These are phyloP conservation scores for Drosophila picticornis DNA, from an alignment of 2,888 invertebrate species.

Conservation along the genomic window DNA sequence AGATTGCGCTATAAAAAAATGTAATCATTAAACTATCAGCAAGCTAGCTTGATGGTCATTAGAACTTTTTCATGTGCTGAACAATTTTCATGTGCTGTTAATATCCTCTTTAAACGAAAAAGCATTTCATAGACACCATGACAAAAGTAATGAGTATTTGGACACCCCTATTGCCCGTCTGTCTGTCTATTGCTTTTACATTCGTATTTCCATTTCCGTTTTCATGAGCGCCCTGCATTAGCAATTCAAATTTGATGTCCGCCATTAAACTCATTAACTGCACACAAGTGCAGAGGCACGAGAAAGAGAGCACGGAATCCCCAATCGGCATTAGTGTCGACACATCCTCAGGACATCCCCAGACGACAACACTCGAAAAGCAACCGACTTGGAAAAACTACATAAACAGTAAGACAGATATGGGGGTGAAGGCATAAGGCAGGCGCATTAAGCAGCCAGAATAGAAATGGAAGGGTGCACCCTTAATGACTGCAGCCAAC, in stretches of 20 bases:
- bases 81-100: conserved; percentile 44
- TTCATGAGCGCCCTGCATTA: conserved; percentile 67
- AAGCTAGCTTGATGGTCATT: conserved; percentile 26
- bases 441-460: conserved; percentile 31
- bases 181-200: conserved; percentile 47
- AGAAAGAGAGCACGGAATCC: not conserved
- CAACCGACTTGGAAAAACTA: conserved; percentile 36
- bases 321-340: conserved; percentile 23
- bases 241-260: conserved; percentile 79
- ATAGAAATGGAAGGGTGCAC: conserved; percentile 3
- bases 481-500: conserved; percentile 66
- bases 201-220: conserved; percentile 72
- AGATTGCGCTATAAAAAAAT: not conserved
- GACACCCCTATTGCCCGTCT: not conserved
- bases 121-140: conserved; percentile 26
- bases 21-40: not conserved
- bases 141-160: conserved; percentile 39
- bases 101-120: conserved; percentile 42
- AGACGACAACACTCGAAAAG: conserved; percentile 18
- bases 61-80: conserved; percentile 44
- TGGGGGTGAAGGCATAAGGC: conserved; percentile 3
- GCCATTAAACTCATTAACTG: conserved; percentile 81
- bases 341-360: conserved; percentile 13
- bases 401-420: conserved; percentile 32
- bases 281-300: conserved; percentile 65